These are phyloP conservation scores for Nematolebias whitei DNA, from an alignment of 2,113 vertebrate genomes.

Conservation along the genomic window DNA sequence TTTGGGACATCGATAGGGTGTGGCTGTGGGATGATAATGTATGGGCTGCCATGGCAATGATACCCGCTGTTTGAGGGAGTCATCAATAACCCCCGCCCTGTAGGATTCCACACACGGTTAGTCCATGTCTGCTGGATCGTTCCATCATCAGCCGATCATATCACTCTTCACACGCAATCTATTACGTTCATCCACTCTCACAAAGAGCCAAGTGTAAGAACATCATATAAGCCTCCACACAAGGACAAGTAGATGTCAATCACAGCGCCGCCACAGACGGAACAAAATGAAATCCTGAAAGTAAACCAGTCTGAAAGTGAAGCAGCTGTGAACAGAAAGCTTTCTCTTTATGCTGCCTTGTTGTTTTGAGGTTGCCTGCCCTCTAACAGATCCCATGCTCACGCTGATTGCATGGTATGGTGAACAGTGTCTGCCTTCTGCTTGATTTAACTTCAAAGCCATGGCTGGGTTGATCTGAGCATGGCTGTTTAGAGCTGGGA, in stretches of 20 bases:
- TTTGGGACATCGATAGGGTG: conserved; percentile 17
- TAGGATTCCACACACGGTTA: conserved; percentile 54
- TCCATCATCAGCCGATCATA: conserved; percentile 64
- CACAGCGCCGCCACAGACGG: conserved; percentile 10
- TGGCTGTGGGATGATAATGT: conserved; percentile 50
- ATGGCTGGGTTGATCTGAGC: conserved; percentile 36
- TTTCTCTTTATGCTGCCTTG: conserved; percentile 24
- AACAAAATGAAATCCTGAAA: conserved; percentile 7
- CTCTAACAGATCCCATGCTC: conserved; percentile 31
- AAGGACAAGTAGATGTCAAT: conserved; percentile 62
- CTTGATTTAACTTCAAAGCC: conserved; percentile 66
- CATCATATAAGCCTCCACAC: conserved; percentile 43
- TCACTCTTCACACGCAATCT: conserved; percentile 44
- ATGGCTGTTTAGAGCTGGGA: conserved; percentile 53
- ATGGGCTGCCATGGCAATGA: conserved; percentile 74
- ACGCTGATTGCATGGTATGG: conserved; percentile 53
- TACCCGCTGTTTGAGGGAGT: conserved; percentile 65
- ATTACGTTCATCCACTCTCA: conserved; percentile 50
- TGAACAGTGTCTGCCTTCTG: conserved; percentile 62
- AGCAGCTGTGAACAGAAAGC: conserved; percentile 5
- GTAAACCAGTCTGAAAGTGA: not conserved
- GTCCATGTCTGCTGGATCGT: conserved; percentile 59
- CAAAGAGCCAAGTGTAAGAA: conserved; percentile 49
- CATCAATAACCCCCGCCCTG: conserved; percentile 72
- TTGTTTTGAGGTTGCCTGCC: conserved; percentile 30